phyloP scores from a whole-genome alignment of 2,888 invertebrate species.

The Rhogogaster chlorosoma region DNA sequence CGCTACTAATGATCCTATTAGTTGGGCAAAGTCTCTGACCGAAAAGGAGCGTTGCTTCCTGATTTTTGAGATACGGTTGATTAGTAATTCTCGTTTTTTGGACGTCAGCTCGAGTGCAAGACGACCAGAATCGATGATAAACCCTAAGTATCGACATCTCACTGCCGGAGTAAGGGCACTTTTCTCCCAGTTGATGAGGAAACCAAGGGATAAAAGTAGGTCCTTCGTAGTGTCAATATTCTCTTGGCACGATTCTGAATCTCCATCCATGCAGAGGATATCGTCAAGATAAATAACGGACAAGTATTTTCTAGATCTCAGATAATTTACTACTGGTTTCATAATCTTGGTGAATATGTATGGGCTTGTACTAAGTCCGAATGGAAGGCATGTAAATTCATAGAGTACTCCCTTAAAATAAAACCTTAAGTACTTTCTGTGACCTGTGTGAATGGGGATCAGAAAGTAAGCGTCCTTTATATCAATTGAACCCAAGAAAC shows the following conservation, averaged over 20 bases:
- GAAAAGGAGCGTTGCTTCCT: constrained; percentile 34
- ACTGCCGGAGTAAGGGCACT: constrained; percentile 30
- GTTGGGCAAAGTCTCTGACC: constrained; percentile 53
- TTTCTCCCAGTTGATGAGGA: constrained; percentile 49
- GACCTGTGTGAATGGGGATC: constrained; percentile 49
- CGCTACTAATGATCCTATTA: constrained; percentile 53
- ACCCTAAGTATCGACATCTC: constrained; percentile 51
- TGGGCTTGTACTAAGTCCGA: constrained; percentile 46
- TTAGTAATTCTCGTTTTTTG: constrained; percentile 44
- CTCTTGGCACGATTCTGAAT: not conserved
- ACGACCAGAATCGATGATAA: constrained; percentile 51
- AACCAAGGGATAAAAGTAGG: constrained; percentile 42
- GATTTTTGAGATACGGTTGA: not conserved
- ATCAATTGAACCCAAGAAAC: constrained; percentile 55
- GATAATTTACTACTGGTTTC: constrained; percentile 8
- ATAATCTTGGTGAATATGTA: constrained; percentile 41
- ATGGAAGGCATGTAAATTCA: constrained; percentile 59
- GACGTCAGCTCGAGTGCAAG: constrained; percentile 47
- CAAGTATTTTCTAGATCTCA: constrained; percentile 15
- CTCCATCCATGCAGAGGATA: not conserved
- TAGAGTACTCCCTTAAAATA: not conserved
- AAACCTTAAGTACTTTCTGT: constrained; percentile 52
- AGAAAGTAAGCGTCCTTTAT: too few species aligned
- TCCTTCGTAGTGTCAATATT: not conserved
- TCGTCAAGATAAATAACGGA: constrained; percentile 31